Conservation (phyloP, 2,888 invertebrate genomes). For the Acleris cristana region DNA sequence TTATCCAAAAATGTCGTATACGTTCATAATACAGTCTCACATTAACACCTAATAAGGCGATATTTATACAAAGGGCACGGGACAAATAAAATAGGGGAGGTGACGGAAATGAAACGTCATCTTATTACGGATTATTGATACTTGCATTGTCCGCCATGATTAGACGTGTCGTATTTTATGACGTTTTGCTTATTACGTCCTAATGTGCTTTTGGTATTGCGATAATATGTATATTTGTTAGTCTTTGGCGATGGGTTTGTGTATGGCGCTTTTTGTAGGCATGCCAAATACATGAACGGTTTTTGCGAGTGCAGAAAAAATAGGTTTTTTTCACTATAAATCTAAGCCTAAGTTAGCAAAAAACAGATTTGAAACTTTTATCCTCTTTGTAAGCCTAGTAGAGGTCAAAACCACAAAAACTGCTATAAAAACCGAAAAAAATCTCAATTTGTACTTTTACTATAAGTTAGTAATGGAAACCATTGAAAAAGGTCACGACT, state of each 20-base stretch:
- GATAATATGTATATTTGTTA: constrained; percentile 23
- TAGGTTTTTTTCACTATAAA: too few species aligned
- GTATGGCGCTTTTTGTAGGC: background rate
- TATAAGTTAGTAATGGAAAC: constrained; percentile 35
- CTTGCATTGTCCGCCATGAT: constrained; percentile 36
- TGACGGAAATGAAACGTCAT: constrained; percentile 80
- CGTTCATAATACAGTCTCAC: background rate
- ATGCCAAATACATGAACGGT: too few species aligned
- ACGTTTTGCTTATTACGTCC: constrained; percentile 19
- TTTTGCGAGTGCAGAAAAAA: too few species aligned
- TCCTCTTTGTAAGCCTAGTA: background rate
- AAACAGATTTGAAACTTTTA: background rate
- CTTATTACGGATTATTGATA: constrained; percentile 79
- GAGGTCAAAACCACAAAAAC: background rate
- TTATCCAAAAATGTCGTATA: background rate
- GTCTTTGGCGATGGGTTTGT: background rate
- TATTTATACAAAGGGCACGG: constrained; percentile 66
- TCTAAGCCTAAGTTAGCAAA: background rate
- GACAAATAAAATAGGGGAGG: constrained; percentile 61
- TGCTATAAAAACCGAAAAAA: background rate
- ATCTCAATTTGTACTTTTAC: background rate
- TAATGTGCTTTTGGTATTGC: constrained; percentile 26
- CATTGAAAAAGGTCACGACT: constrained; percentile 62
- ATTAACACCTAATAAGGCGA: constrained; percentile 47
- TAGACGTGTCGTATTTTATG: constrained; percentile 29